Percentiles rank a stretch among this genome's conserved stretches.
These are phyloP conservation scores for Chironex yamaguchii DNA, from an alignment of 30 jellyfish, hydroid and myxozoan genomes.

Conservation along the genomic window DNA sequence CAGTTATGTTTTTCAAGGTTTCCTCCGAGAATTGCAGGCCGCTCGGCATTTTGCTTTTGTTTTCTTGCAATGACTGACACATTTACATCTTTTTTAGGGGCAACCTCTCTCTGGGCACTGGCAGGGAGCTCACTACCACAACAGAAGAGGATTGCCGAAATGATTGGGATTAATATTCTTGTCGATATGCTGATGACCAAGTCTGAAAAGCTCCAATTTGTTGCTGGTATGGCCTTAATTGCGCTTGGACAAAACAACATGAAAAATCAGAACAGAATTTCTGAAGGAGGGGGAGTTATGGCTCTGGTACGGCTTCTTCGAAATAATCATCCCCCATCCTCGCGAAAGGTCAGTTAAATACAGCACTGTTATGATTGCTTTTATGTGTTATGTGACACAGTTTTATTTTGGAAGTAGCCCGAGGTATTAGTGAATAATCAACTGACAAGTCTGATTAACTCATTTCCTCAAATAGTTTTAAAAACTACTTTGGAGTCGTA, in stretches of 20 bases:
- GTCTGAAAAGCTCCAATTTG: slow-evolving; percentile 64
- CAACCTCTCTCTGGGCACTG: slow-evolving; percentile 85
- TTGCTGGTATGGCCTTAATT: slow-evolving; percentile 77
- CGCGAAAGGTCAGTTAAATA: slow-evolving; percentile 70
- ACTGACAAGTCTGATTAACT: no score
- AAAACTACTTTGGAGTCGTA: no score
- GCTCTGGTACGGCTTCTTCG: slow-evolving; percentile 68
- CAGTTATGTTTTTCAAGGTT: no score
- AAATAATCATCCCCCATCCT: slow-evolving; percentile 46
- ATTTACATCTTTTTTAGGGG: slow-evolving; percentile 58
- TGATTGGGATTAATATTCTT: slow-evolving; percentile 72
- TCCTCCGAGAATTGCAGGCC: no score
- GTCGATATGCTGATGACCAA: slow-evolving; percentile 84
- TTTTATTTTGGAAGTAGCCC: no score
- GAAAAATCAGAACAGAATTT: slow-evolving; percentile 63
- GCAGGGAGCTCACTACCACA: slow-evolving; percentile 75
- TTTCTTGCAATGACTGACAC: no score
- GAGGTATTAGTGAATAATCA: no score
- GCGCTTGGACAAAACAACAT: slow-evolving; percentile 80
- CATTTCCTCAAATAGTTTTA: no score
- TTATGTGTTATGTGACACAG: no score
- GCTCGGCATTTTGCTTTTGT: no score
- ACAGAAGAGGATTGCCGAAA: slow-evolving; percentile 68
- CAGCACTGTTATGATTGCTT: no score
- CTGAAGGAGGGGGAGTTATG: slow-evolving; percentile 74